Conservation (phyloP, 1,140 invertebrate species). For the Apolygus lucorum region DNA sequence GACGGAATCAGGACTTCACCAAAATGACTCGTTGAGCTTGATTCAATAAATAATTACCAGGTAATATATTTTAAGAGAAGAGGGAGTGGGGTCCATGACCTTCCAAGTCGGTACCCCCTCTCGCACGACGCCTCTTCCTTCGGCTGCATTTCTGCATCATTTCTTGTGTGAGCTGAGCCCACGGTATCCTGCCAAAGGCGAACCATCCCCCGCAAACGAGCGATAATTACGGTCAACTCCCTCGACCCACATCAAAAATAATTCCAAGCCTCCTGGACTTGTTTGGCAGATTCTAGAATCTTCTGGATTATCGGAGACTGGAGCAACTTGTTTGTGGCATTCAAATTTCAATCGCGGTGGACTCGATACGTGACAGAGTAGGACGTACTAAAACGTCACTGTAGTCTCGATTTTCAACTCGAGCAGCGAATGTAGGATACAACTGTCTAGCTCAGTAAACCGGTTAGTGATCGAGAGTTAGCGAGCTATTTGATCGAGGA, state of each 20-base stretch:
- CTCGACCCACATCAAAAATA: not conserved
- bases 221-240: not conserved
- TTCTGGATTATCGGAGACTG: too few species aligned
- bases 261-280: not conserved
- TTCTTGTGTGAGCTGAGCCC: not conserved
- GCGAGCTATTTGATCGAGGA: too few species aligned
- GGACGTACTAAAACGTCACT: too few species aligned
- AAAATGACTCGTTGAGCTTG: too few species aligned
- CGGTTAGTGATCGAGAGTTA: too few species aligned
- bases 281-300: not conserved
- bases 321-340: too few species aligned
- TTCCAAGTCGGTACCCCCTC: not conserved
- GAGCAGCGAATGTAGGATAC: too few species aligned
- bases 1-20: too few species aligned
- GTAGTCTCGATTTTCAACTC: too few species aligned
- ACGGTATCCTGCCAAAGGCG: not conserved
- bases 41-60: not conserved
- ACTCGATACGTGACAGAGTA: too few species aligned
- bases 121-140: not conserved
- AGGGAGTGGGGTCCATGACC: not conserved
- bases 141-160: not conserved
- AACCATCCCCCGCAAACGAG: not conserved
- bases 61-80: constrained; percentile 6
- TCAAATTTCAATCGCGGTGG: too few species aligned
- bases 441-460: too few species aligned